Evolutionary conservation across 1,140 invertebrate genomes (phyloP).

Genomic region (Chymomyza costata): DNA sequence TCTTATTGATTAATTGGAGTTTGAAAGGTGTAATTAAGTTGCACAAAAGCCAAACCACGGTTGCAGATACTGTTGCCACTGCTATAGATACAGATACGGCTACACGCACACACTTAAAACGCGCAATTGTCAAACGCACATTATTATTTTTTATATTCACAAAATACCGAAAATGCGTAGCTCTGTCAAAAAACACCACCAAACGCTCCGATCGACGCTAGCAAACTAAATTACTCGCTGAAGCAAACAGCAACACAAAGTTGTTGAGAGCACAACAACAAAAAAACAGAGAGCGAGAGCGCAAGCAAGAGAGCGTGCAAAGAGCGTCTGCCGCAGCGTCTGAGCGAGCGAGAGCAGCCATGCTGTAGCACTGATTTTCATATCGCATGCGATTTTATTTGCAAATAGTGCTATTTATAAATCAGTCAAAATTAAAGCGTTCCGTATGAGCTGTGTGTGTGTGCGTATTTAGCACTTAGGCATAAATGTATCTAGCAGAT

Average conservation of each 20-base stretch:
- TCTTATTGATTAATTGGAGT: constrained; percentile 64
- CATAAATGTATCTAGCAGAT: neutral
- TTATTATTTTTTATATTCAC: too few relatives aligned
- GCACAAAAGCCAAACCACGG: constrained; percentile 2
- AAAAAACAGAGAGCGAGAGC: constrained; percentile 3
- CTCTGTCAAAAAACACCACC: constrained; percentile 33
- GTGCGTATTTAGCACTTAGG: too few relatives aligned
- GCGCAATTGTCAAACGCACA: constrained; percentile 36
- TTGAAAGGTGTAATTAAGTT: constrained; percentile 57
- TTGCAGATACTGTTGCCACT: too few relatives aligned
- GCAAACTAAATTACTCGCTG: constrained; percentile 28
- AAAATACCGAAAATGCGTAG: too few relatives aligned
- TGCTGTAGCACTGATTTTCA: too few relatives aligned
- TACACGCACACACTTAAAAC: constrained; percentile 33
- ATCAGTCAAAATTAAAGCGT: neutral
- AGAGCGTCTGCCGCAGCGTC: neutral
- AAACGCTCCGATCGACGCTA: constrained; percentile 50
- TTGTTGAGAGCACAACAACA: neutral
- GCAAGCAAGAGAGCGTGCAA: constrained; percentile 5
- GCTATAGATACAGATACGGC: too few relatives aligned
- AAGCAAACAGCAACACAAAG: constrained; percentile 1
- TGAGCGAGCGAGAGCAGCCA: constrained; percentile 7
- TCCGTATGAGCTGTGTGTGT: neutral
- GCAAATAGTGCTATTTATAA: constrained; percentile 2
- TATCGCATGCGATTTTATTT: constrained; percentile 41